phyloP scores from a whole-genome alignment of 2,797 vertebrate species.

The Sebastes glaucus region DNA sequence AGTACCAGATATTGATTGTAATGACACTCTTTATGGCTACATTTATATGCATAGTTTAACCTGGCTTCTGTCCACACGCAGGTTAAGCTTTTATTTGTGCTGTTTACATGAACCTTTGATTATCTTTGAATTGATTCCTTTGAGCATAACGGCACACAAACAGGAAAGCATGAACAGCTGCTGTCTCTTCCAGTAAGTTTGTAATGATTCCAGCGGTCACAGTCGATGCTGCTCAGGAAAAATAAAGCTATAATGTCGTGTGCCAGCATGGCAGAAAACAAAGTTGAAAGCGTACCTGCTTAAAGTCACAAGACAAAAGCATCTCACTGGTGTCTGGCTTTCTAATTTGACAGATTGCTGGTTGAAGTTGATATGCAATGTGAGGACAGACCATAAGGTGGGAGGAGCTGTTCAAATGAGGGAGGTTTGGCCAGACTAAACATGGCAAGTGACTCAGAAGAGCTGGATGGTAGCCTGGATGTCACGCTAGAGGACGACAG shows the following conservation, averaged over 20 bases:
- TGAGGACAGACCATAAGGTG: slow-evolving; percentile 36
- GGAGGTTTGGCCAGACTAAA: slow-evolving; percentile 38
- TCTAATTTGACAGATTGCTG: slow-evolving; percentile 42
- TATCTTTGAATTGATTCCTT: slow-evolving; percentile 12
- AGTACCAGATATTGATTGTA: slow-evolving; percentile 24
- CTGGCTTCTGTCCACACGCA: not conserved
- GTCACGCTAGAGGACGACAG: slow-evolving; percentile 14
- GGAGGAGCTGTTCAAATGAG: slow-evolving; percentile 52
- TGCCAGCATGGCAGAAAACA: not conserved
- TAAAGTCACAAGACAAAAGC: not conserved
- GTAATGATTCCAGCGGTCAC: slow-evolving; percentile 16
- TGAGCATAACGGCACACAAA: slow-evolving; percentile 1
- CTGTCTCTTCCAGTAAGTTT: not conserved
- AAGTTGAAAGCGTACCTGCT: not conserved
- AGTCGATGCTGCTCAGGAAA: slow-evolving; percentile 1
- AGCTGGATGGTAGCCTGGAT: slow-evolving; percentile 34
- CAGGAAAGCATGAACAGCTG: slow-evolving; percentile 17
- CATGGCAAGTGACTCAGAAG: slow-evolving; percentile 26
- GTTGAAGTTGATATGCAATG: slow-evolving; percentile 25
- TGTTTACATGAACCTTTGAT: slow-evolving; percentile 19
- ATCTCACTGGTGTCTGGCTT: not conserved
- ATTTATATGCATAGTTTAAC: slow-evolving; percentile 3
- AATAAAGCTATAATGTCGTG: not conserved
- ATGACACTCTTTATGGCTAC: not conserved
- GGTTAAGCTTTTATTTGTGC: not conserved